Evolutionary conservation across 2,888 invertebrate genomes (phyloP).

Genomic region (Stictocephala bisonia): DNA sequence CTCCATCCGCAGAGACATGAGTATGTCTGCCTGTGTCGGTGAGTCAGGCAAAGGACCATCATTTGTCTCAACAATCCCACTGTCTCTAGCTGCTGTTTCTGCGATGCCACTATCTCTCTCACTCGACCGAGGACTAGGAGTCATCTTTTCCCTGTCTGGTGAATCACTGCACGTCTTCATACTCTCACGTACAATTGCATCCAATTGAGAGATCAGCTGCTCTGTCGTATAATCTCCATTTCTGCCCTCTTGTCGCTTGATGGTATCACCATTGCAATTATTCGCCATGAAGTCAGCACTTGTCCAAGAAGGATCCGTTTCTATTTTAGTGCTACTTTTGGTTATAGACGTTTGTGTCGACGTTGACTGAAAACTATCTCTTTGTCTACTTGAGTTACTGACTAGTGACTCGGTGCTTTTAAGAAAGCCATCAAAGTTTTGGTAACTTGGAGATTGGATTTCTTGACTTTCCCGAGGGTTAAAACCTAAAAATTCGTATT

Average conservation of each 20-base stretch:
- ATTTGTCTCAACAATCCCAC: constrained; percentile 6
- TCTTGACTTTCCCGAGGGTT: constrained; percentile 50
- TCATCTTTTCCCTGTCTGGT: constrained; percentile 24
- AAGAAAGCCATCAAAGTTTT: constrained; percentile 17
- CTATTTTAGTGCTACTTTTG: background rate
- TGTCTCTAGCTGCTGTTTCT: constrained; percentile 36
- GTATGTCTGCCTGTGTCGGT: constrained; percentile 23
- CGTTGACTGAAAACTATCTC: constrained; percentile 17
- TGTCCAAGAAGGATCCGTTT: constrained; percentile 52
- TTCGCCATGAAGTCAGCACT: constrained; percentile 47
- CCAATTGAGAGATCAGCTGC: constrained; percentile 45
- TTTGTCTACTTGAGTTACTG: constrained; percentile 14
- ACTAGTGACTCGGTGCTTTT: constrained; percentile 38
- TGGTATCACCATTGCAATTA: constrained; percentile 17
- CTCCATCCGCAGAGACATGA: constrained; percentile 62
- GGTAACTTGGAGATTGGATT: constrained; percentile 37
- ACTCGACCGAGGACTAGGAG: constrained; percentile 38
- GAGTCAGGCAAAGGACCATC: constrained; percentile 40
- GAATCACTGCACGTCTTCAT: constrained; percentile 25
- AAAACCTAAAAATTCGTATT: constrained; percentile 53
- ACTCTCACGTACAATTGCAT: constrained; percentile 45
- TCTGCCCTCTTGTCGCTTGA: constrained; percentile 22
- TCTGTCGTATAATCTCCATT: constrained; percentile 47
- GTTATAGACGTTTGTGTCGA: background rate
- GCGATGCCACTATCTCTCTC: constrained; percentile 40